Base-by-base conservation (phyloP, 1,140 invertebrate genomes). In the Anastrepha ludens region DNA sequence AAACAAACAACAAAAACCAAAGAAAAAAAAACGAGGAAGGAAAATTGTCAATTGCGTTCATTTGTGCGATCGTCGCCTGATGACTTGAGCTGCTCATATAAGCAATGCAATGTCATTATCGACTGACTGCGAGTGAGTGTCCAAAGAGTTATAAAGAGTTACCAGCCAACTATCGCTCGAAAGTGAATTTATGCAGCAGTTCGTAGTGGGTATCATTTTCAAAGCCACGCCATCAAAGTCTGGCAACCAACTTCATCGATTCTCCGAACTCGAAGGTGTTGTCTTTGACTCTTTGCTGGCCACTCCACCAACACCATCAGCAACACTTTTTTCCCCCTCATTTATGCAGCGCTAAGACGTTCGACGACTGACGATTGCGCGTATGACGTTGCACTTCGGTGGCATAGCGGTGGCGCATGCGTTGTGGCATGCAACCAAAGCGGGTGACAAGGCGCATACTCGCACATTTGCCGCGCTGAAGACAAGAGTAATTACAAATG, bases 401-500 rank as follows among this genome's bases (percentile, higher is more conserved):
- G 41, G 44, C 70, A 17, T 44, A 6, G 5, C 39, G 44, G 9
- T 78, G 74, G 47, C 74, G 74, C 44, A 20, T 50, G 47, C 74
- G 74, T 55, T 81, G 74, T 50, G 47, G 74, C 74, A 55, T 20
- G 8, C 47, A 55, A 81, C 50, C 74, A 81, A 81, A 81, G 0
- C 74, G 74, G 74, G 74, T 81, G 74, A 55, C 74, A 81, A 81
- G 47, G 17, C 29, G 17, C 64, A 20, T 17, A 81, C 50, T 29
- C 74, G 15, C 74, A 81, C 41, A 59, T 39, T 29, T 44, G 20
- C 41, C 39, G 55, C 47, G 8, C 8, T 39, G 67, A 70, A 87
- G 85, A 92, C 91, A 92, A 92, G 91, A 92, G 91, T 92, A 92
- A 92, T 92, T 92, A 92, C 91, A 90, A 92, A 92, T 92, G 91